Evolutionary conservation across 2,888 invertebrate species (phyloP).

Genomic region (Thecocarcelia acutangulata): DNA sequence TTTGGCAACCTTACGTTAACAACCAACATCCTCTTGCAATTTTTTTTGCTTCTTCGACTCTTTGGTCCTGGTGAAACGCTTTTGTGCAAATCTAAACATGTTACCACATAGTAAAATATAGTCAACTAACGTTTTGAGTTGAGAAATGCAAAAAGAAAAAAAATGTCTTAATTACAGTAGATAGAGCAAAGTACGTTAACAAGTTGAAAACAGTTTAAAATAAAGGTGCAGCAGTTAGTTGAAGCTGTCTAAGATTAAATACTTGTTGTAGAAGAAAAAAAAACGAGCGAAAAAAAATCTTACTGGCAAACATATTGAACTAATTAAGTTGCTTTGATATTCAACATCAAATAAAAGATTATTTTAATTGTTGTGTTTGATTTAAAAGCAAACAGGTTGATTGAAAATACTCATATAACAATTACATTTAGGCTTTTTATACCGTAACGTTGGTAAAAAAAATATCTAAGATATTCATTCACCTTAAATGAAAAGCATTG

Average conservation of each 20-base stretch:
- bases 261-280: conserved; percentile 14
- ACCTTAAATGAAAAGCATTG: no score
- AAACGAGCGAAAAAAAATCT: conserved; percentile 17
- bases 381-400: conserved; percentile 6
- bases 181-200: conserved; percentile 13
- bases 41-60: neutral
- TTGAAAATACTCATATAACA: conserved; percentile 8
- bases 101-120: conserved; percentile 26
- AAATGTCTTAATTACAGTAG: conserved; percentile 52
- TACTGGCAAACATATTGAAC: conserved; percentile 3
- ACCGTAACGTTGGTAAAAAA: no score
- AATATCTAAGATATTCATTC: no score
- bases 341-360: conserved; percentile 4
- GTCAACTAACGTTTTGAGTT: conserved; percentile 48
- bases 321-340: conserved; percentile 19
- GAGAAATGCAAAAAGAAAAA: conserved; percentile 7
- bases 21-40: conserved; percentile 37
- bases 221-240: conserved; percentile 53
- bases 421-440: conserved; percentile 7
- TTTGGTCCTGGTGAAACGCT: conserved; percentile 28
- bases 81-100: conserved; percentile 42
- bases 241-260: conserved; percentile 43
- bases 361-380: conserved; percentile 12
- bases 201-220: conserved; percentile 15
- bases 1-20: conserved; percentile 47